phyloP scores from a whole-genome alignment of 2,113 vertebrate species.

The Neogobius melanostomus region DNA sequence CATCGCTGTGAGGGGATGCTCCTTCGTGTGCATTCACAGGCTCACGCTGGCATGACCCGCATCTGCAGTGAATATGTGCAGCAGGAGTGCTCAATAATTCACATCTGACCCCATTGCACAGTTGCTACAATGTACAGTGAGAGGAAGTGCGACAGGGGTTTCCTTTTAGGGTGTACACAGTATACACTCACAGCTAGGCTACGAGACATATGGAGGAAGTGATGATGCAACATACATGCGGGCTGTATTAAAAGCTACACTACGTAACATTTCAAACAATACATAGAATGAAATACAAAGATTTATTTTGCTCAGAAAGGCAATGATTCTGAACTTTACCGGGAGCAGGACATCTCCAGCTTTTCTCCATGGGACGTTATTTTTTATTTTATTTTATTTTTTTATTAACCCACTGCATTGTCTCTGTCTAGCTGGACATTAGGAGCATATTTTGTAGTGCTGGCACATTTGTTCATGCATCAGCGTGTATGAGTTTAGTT shows the following conservation, averaged over 20 bases:
- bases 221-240: not conserved
- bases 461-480: too few species aligned
- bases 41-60: slow-evolving; percentile 41
- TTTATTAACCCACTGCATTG: too few species aligned
- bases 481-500: too few species aligned
- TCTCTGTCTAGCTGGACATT: too few species aligned
- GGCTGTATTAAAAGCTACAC: not conserved
- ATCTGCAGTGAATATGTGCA: slow-evolving; percentile 61
- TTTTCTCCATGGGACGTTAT: too few species aligned
- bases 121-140: slow-evolving; percentile 62
- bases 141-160: slow-evolving; percentile 22
- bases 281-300: too few species aligned
- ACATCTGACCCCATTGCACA: slow-evolving; percentile 70
- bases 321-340: too few species aligned
- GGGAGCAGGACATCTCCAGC: too few species aligned
- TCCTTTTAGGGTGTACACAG: not conserved
- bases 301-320: too few species aligned
- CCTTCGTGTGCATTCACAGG: not conserved
- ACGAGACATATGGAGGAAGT: not conserved
- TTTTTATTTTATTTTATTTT: too few species aligned
- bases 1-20: not conserved
- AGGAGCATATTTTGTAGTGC: too few species aligned
- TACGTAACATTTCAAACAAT: too few species aligned
- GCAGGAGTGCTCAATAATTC: slow-evolving; percentile 65
- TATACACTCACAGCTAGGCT: not conserved